These are phyloP conservation scores for Neodiprion lecontei DNA, from an alignment of 1,140 invertebrate species.

Conservation along the genomic window DNA sequence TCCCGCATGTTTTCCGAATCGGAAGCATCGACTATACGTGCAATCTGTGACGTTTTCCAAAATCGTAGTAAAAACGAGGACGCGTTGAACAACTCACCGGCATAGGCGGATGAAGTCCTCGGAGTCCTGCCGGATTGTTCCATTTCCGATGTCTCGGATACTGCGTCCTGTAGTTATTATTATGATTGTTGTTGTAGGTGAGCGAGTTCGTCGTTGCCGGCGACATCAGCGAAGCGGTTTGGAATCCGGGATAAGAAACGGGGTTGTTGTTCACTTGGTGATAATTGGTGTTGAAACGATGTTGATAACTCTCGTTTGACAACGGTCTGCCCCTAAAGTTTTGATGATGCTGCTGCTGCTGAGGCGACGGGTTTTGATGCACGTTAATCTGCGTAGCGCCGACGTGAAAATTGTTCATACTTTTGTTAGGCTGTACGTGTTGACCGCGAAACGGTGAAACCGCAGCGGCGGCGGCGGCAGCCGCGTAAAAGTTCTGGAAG, in stretches of 20 bases:
- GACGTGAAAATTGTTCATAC: slow-evolving; percentile 13
- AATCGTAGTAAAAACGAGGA: too few relatives aligned
- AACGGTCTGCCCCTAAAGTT: neutral
- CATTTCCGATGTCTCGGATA: slow-evolving; percentile 46
- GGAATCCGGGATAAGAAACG: slow-evolving; percentile 12
- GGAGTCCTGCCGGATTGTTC: slow-evolving; percentile 39
- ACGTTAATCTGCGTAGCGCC: slow-evolving; percentile 17
- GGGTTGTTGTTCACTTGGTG: neutral
- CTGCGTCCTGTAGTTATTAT: slow-evolving; percentile 28
- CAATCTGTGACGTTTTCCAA: too few relatives aligned
- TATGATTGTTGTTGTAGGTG: slow-evolving; percentile 31
- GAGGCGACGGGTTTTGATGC: slow-evolving; percentile 21
- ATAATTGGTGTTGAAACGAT: slow-evolving; percentile 25
- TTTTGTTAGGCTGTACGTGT: neutral
- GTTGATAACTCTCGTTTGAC: slow-evolving; percentile 21
- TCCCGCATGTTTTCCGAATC: too few relatives aligned
- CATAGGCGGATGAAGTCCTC: slow-evolving; percentile 41
- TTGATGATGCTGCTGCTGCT: slow-evolving; percentile 22
- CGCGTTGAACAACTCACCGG: slow-evolving; percentile 40
- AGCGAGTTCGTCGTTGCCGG: slow-evolving; percentile 27
- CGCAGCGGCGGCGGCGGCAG: slow-evolving; percentile 26
- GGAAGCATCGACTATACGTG: too few relatives aligned
- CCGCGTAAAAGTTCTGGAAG: slow-evolving; percentile 22
- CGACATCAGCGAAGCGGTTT: slow-evolving; percentile 26
- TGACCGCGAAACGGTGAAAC: neutral